phyloP scores from a whole-genome alignment of 2,113 vertebrate species.

The Sebastes schlegelii region DNA sequence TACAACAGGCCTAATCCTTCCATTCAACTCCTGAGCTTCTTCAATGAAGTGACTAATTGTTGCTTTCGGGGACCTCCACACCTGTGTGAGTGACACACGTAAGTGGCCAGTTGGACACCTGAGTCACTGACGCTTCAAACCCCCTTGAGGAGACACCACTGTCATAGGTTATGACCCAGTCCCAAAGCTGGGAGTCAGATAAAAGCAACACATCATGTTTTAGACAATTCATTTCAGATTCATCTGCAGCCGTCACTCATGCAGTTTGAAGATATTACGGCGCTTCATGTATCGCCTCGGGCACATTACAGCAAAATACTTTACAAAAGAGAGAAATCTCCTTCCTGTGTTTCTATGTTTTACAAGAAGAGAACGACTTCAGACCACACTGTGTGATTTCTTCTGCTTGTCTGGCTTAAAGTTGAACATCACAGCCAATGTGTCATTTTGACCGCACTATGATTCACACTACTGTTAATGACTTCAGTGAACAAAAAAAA shows the following conservation, averaged over 20 bases:
- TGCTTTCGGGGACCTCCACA: conserved; percentile 31
- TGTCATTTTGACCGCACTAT: neutral
- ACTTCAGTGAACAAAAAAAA: neutral
- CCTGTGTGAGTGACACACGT: conserved; percentile 35
- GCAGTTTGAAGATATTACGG: neutral
- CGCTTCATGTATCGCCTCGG: conserved; percentile 11
- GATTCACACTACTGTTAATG: neutral
- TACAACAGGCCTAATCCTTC: conserved; percentile 27
- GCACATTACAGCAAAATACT: neutral
- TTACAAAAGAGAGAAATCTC: neutral
- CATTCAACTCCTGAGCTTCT: conserved; percentile 16
- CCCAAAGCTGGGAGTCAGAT: conserved; percentile 14
- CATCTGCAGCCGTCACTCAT: conserved; percentile 44
- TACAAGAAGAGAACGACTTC: neutral
- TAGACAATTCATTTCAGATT: conserved; percentile 27
- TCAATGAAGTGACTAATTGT: conserved; percentile 6
- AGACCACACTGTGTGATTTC: neutral
- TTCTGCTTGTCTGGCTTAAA: conserved; percentile 1
- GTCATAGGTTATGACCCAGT: conserved; percentile 17
- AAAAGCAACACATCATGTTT: conserved; percentile 8
- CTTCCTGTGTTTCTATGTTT: neutral
- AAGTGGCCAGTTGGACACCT: conserved; percentile 40
- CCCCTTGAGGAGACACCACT: neutral
- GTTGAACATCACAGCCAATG: neutral
- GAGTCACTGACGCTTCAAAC: conserved; percentile 5